phyloP scores from a whole-genome alignment of 1,140 invertebrate genomes.

The Plutomurus gul region DNA sequence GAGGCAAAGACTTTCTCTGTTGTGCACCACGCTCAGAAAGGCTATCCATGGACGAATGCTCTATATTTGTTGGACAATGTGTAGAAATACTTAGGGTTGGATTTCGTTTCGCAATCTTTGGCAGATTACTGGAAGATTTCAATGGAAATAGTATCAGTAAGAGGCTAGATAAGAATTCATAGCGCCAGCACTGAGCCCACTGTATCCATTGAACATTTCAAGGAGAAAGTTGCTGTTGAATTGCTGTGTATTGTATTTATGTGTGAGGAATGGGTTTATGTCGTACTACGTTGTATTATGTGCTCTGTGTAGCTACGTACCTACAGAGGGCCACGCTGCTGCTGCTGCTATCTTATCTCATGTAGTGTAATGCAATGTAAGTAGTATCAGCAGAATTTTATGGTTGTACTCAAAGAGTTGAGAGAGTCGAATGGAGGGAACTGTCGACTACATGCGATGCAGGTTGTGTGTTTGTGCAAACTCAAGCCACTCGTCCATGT shows the following conservation, averaged over 20 bases:
- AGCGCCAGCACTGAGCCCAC: neutral
- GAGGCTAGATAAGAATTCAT: neutral
- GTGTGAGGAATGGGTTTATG: too few relatives aligned
- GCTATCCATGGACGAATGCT: too few relatives aligned
- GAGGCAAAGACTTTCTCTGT: too few relatives aligned
- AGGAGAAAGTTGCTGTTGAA: too few relatives aligned
- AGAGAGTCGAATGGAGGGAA: neutral
- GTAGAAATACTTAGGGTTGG: neutral
- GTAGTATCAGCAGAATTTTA: neutral
- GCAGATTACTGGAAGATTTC: neutral
- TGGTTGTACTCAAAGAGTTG: neutral
- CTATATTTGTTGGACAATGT: neutral
- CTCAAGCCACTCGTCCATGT: conserved; percentile 28
- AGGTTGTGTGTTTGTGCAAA: neutral
- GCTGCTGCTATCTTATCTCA: too few relatives aligned
- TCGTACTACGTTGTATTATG: too few relatives aligned
- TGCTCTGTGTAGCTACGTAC: too few relatives aligned
- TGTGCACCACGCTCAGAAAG: too few relatives aligned
- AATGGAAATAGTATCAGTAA: neutral
- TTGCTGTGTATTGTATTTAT: too few relatives aligned
- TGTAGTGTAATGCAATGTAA: conserved; percentile 8
- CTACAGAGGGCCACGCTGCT: neutral
- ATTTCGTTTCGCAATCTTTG: conserved; percentile 7
- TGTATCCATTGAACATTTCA: too few relatives aligned
- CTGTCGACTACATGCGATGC: neutral